A percentile compares a stretch with the other conserved stretches of the same genome.
Conservation (phyloP, 2,888 invertebrate species). For the Trissoscelio sp. region DNA sequence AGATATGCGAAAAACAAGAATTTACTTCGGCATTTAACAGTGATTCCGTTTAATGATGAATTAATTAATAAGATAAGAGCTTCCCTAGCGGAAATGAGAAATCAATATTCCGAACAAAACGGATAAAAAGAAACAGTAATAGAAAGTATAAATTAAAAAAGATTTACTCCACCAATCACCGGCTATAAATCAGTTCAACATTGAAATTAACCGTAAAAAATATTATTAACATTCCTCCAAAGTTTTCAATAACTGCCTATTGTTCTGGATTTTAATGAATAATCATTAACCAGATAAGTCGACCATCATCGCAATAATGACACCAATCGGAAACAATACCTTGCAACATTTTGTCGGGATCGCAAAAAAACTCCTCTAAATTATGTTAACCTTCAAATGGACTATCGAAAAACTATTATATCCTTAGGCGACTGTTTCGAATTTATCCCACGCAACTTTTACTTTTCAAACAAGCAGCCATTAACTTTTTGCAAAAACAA, state of each 20-base stretch:
- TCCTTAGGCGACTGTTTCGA: conserved; percentile 10
- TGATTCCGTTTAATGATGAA: conserved; percentile 37
- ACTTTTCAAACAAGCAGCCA: conserved; percentile 24
- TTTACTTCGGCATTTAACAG: conserved; percentile 21
- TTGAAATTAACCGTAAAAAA: conserved; percentile 22
- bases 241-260: conserved; percentile 7
- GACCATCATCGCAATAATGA: neutral
- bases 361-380: conserved; percentile 29
- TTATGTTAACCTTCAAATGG: conserved; percentile 47
- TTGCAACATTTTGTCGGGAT: conserved; percentile 11
- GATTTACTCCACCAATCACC: neutral
- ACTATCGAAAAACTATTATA: conserved; percentile 30
- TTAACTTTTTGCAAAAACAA: conserved; percentile 11
- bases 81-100: conserved; percentile 37
- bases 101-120: conserved; percentile 12
- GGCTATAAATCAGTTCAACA: conserved; percentile 9
- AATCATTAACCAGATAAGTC: conserved; percentile 16
- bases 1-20: conserved; percentile 40
- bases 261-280: conserved; percentile 23
- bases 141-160: conserved; percentile 21
- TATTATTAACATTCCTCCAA: conserved; percentile 9
- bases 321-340: conserved; percentile 23
- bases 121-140: neutral
- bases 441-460: conserved; percentile 28
- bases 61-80: conserved; percentile 50